Conservation (phyloP, 2,888 invertebrate genomes). For the Mythimna pallens region DNA sequence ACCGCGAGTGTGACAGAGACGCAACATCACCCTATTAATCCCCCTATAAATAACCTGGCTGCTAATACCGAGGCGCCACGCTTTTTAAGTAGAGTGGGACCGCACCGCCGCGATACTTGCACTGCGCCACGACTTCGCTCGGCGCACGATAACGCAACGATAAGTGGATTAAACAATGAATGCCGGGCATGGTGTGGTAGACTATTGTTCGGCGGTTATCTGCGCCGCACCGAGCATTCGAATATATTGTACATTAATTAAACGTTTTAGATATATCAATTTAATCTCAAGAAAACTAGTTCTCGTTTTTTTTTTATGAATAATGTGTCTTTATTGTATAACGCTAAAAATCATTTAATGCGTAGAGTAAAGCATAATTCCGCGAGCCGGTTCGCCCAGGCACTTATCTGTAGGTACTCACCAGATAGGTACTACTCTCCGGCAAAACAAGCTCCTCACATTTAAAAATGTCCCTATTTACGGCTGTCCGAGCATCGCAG, state of each 20-base stretch:
- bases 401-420: conserved; percentile 1
- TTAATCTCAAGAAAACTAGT: background rate
- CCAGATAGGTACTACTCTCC: conserved; percentile 11
- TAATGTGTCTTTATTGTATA: conserved; percentile 1
- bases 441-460: conserved; percentile 31
- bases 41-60: conserved; percentile 85
- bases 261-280: conserved; percentile 32
- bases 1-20: conserved; percentile 67
- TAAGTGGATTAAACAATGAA: conserved; percentile 63
- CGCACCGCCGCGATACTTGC: conserved; percentile 73
- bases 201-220: conserved; percentile 38
- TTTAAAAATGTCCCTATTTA: conserved; percentile 2
- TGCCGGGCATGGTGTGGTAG: conserved; percentile 21
- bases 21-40: conserved; percentile 72
- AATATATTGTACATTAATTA: conserved; percentile 44
- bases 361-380: conserved; percentile 8
- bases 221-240: conserved; percentile 17
- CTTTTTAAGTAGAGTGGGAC: conserved; percentile 73
- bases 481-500: conserved; percentile 8
- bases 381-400: conserved; percentile 10
- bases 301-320: background rate
- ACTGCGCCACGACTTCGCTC: conserved; percentile 37
- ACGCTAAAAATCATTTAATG: conserved; percentile 7
- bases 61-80: conserved; percentile 86
- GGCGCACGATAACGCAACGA: conserved; percentile 51